Conservation (phyloP, 2,113 vertebrate genomes). For the Misgurnus mizolepis region DNA sequence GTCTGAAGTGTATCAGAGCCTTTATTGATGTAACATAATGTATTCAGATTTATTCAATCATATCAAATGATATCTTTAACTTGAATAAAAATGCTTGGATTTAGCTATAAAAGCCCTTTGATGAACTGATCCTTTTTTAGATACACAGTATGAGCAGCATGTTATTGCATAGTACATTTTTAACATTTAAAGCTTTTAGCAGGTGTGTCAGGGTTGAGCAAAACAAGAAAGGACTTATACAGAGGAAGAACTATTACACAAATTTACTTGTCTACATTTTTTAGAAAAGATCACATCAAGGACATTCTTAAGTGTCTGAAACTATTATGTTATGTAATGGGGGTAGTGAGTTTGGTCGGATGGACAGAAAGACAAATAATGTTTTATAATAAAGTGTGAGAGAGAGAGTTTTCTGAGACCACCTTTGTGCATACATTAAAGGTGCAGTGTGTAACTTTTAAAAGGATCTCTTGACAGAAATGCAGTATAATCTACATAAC, state of each 20-base stretch:
- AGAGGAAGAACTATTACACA: constrained; percentile 30
- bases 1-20: no score
- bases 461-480: no score
- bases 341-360: neutral
- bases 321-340: neutral
- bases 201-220: neutral
- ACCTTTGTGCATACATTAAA: neutral
- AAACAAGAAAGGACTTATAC: no score
- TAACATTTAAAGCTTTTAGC: neutral
- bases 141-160: neutral
- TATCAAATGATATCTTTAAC: no score
- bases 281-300: neutral
- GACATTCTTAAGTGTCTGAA: neutral
- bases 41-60: no score
- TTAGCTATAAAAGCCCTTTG: no score
- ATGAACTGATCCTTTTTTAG: neutral
- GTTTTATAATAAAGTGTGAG: neutral
- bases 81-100: no score
- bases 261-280: constrained; percentile 15
- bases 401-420: neutral
- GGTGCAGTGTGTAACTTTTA: no score
- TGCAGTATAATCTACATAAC: no score
- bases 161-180: neutral
- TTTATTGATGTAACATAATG: no score
- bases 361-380: constrained; percentile 5